Conservation (phyloP, 2,888 invertebrate genomes). For the Synanthedon andrenaeformis region DNA sequence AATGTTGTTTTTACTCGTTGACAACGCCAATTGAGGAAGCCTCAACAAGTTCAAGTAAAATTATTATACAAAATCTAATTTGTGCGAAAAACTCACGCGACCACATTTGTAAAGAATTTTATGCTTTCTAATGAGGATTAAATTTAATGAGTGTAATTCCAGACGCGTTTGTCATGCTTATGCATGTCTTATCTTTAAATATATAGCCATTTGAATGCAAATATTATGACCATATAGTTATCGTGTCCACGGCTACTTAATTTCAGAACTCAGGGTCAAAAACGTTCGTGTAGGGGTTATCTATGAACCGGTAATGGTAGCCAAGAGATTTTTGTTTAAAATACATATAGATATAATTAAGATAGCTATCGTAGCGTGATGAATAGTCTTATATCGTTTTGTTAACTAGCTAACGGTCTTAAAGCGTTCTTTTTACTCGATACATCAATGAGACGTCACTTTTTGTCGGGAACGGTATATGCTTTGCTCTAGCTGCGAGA, state of each 20-base stretch:
- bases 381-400: conserved; percentile 46
- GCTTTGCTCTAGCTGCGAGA: conserved; percentile 4
- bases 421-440: conserved; percentile 43
- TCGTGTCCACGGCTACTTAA: conserved; percentile 21
- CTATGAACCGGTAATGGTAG: conserved; percentile 1
- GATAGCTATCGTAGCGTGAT: conserved; percentile 37
- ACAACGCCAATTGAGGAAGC: conserved; percentile 2
- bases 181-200: conserved; percentile 27
- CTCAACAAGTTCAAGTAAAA: background rate
- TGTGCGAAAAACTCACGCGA: background rate
- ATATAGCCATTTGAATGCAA: conserved; percentile 35
- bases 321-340: conserved; percentile 13
- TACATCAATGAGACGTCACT: conserved; percentile 60
- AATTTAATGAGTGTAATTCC: background rate
- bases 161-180: conserved; percentile 21
- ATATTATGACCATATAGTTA: conserved; percentile 26
- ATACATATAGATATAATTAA: conserved; percentile 21
- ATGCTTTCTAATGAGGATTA: background rate
- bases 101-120: background rate
- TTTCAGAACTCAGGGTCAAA: conserved; percentile 8
- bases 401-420: conserved; percentile 54
- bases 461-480: conserved; percentile 26
- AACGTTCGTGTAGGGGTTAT: conserved; percentile 3
- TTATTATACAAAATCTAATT: background rate
- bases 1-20: conserved; percentile 31